Evolutionary conservation across 2,888 invertebrate species (phyloP), one percentile per base, ranked within the genome.

Genomic region (Papilio gigon): DNA sequence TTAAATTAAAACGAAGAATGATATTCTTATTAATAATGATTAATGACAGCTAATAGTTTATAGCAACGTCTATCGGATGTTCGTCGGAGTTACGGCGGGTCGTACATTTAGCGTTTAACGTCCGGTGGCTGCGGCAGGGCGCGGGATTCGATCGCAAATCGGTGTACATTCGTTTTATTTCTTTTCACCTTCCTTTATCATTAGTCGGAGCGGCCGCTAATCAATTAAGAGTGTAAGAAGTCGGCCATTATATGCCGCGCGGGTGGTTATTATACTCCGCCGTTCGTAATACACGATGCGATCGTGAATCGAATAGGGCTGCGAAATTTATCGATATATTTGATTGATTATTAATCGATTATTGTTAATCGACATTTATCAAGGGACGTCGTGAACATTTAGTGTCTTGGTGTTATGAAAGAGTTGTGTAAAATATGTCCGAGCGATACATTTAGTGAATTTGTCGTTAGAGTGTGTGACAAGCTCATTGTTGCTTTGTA

Each of bases 181-280:
- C 88, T 90, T 91, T 92, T 90, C 89, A 89, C 90, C 89, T 90
- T 90, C 86, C 91, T 90, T 91, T 92, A 90, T 92, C 90, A 92
- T 92, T 92, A 92, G 88, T 81, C 88, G 84, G 84, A 86, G 89
- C 89, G 87, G 89, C 92, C 92, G 92, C 92, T 92, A 92, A 92
- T 92, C 92, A 92, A 92, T 92, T 92, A 92, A 92, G 91, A 91
- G 90, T 87, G 88, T 90, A 91, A 91, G 91, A 89, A 90, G 91
- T 90, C 89, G 85, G 88, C 89, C 86, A 91, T 92, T 92, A 92
- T 89, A 86, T 86, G 85, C 82, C 84, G 88, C 84, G 84, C 89
- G 90, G 88, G 89, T 86, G 87, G 90, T 90, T 90, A 92, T 92
- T 92, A 92, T 87, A 84, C 86, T 80, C 85, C 80, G 81, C 83